Conservation (phyloP, 2,888 invertebrate species). For the Heliconius erato region DNA sequence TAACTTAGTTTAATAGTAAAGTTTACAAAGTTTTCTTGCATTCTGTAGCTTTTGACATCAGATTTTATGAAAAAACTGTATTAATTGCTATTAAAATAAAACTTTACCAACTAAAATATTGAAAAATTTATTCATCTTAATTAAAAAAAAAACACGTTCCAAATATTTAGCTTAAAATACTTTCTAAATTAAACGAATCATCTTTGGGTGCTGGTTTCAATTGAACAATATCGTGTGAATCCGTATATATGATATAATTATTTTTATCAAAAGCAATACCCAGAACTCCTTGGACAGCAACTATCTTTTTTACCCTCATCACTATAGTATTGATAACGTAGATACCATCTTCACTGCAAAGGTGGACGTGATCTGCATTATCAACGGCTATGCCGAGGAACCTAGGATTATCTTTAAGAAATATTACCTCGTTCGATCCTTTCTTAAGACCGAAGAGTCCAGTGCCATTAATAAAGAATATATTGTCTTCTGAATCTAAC, state of each 20-base stretch:
- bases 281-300: conserved; percentile 68
- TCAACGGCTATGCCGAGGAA: conserved; percentile 72
- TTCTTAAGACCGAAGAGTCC: conserved; percentile 70
- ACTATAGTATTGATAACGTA: conserved; percentile 67
- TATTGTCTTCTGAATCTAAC: conserved; percentile 63
- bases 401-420: conserved; percentile 64
- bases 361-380: conserved; percentile 65
- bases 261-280: conserved; percentile 72
- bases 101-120: background rate
- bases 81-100: conserved; percentile 5
- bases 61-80: background rate
- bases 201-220: conserved; percentile 58
- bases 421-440: conserved; percentile 53
- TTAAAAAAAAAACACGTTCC: background rate
- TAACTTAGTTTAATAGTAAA: too few relatives aligned
- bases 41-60: too few relatives aligned
- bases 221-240: conserved; percentile 71
- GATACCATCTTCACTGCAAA: conserved; percentile 74
- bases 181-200: conserved; percentile 28
- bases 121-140: background rate
- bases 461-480: conserved; percentile 72
- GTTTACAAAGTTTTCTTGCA: too few relatives aligned
- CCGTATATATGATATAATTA: conserved; percentile 75
- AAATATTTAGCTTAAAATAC: conserved; percentile 10
- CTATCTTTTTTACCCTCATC: conserved; percentile 66